Base-by-base conservation (phyloP, 2,888 invertebrate genomes). In the Ametastegia equiseti region DNA sequence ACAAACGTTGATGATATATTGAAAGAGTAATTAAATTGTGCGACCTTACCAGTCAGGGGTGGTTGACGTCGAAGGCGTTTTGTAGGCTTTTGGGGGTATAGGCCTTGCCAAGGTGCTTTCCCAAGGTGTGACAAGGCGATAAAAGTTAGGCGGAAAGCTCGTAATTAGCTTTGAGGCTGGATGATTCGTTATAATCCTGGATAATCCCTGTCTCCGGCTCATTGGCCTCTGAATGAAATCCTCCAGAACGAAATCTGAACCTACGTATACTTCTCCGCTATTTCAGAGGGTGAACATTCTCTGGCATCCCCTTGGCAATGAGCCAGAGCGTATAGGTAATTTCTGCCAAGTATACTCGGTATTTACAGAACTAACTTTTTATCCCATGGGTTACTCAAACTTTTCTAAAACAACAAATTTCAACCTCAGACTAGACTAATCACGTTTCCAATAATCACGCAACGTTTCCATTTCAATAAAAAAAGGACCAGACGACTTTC, bases 321-420 rank as follows among this genome's bases (percentile, higher is more conserved):
- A 50, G 75, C 75, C 75, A 75, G 54, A 54, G n/a, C n/a, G n/a
- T n/a, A n/a, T n/a, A n/a, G 33, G 75, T 75, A 75, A 75, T 75
- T 75, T 50, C 33, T 54, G 36, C 30, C n/a, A 11, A 19, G n/a
- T 75, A 50, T 75, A 50, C 50, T 54, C 54, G 54, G 50, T 50
- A 54, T 75, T 75, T 75, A 75, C 50, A 19, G 75, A 54, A 75
- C 75, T 19, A 50, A 23, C 45, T 71, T 71, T 71, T 63, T n/a
- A 11, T 15, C 30, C 15, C 45, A 27, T 7, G n/a, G 45, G 27
- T 15, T 11, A 67, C 9, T 15, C 45, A 15, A 47, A 71, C 30
- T 45, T 42, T 19, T 36, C n/a, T 54, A 5, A 15, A 60, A 47
- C 13, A 47, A 3, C 47, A n/a, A 30, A 13, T n/a, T n/a, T n/a